Percentiles rank a stretch among this genome's conserved stretches.
Conservation (phyloP, 1,140 invertebrate species). For the Rhizoglyphus robini region DNA sequence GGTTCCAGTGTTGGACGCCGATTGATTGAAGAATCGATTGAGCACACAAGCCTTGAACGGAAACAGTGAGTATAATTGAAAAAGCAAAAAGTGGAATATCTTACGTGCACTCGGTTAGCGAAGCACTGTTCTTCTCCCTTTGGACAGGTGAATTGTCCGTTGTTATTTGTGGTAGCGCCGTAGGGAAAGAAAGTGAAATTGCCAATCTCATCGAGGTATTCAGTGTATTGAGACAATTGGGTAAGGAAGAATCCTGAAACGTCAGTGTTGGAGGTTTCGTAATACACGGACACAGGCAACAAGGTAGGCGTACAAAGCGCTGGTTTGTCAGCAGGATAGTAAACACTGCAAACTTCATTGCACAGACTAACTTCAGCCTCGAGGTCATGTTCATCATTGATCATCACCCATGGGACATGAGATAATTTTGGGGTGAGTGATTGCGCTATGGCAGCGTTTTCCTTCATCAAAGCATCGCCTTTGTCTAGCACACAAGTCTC, state of each 20-base stretch:
- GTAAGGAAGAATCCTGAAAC: not conserved
- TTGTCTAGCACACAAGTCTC: not conserved
- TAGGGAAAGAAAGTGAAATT: not conserved
- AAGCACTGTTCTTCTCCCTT: not conserved
- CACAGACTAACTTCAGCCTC: conserved; percentile 13
- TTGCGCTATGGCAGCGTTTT: not conserved
- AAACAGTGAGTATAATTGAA: not conserved
- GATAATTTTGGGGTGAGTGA: not conserved
- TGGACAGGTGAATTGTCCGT: not conserved
- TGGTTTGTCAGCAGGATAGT: conserved; percentile 13
- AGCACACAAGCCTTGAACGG: not conserved
- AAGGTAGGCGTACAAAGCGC: not conserved
- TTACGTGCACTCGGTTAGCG: conserved; percentile 16
- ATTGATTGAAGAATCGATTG: not conserved
- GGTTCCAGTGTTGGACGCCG: not conserved
- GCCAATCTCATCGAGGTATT: conserved; percentile 17
- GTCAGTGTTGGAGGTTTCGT: not conserved
- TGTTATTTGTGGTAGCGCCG: not conserved
- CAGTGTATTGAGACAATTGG: not conserved
- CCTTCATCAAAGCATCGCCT: not conserved
- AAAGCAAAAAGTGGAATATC: not conserved
- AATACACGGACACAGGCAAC: not conserved
- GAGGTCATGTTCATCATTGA: conserved; percentile 11
- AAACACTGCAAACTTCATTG: conserved; percentile 14
- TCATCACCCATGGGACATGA: conserved; percentile 18